Percentiles rank a stretch among this genome's conserved stretches.
Evolutionary conservation across 2,888 invertebrate species (phyloP).

Genomic region (Epinotia bilunana): DNA sequence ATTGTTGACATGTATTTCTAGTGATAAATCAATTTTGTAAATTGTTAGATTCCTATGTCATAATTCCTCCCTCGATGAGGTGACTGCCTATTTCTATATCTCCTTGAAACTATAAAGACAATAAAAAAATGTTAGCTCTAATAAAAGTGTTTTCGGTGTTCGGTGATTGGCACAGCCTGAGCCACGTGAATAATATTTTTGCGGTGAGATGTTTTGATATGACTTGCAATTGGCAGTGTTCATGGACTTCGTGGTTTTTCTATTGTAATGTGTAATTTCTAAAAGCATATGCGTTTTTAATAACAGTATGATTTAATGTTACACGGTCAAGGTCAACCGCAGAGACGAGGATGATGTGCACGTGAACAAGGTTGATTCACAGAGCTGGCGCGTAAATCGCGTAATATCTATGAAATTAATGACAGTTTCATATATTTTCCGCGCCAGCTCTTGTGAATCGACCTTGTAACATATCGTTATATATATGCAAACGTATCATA

Average conservation of each 20-base stretch:
- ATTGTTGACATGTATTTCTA: slow-evolving; percentile 63
- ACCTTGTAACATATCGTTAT: too few species aligned
- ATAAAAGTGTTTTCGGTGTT: slow-evolving; percentile 64
- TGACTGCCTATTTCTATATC: slow-evolving; percentile 72
- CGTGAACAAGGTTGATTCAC: too few species aligned
- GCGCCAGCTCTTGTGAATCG: too few species aligned
- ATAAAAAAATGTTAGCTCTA: slow-evolving; percentile 69
- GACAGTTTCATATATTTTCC: too few species aligned
- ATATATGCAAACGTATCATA: too few species aligned
- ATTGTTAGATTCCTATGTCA: slow-evolving; percentile 70
- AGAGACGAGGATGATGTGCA: slow-evolving; percentile 15
- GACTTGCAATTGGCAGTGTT: slow-evolving; percentile 27
- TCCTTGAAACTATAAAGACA: slow-evolving; percentile 82
- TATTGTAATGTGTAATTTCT: slow-evolving; percentile 31
- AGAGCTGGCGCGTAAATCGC: too few species aligned
- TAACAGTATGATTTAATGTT: slow-evolving; percentile 35
- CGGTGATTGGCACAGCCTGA: slow-evolving; percentile 50
- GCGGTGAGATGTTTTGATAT: slow-evolving; percentile 20
- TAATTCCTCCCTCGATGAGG: slow-evolving; percentile 71
- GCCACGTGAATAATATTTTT: slow-evolving; percentile 26
- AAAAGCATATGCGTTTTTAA: slow-evolving; percentile 18
- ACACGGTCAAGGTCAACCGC: slow-evolving; percentile 6
- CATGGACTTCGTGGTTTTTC: slow-evolving; percentile 24
- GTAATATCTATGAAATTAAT: too few species aligned
- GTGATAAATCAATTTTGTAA: slow-evolving; percentile 61